Percentiles rank a stretch among this genome's conserved stretches.
Evolutionary conservation across 23 tunicate genomes (phyloP).

Genomic region (Ciona savignyi): DNA sequence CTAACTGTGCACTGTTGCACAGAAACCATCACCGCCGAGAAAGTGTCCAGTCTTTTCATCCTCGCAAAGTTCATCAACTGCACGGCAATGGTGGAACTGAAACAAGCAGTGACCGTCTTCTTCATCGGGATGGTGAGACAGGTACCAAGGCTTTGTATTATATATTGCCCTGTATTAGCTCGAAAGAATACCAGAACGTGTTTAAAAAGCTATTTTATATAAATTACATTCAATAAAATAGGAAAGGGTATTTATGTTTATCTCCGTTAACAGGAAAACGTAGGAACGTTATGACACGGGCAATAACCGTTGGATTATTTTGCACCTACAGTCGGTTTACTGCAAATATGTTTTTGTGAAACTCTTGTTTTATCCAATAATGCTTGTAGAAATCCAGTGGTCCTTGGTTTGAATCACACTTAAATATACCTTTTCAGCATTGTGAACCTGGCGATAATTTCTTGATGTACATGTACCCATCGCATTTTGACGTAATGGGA

Average conservation of each 20-base stretch:
- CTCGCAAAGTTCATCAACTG: slow-evolving; percentile 30
- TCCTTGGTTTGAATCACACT: neutral
- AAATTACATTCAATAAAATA: no score
- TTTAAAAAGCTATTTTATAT: no score
- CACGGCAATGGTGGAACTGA: slow-evolving; percentile 60
- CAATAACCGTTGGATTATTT: no score
- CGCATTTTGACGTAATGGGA: slow-evolving; percentile 53
- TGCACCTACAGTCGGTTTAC: no score
- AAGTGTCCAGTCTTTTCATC: slow-evolving; percentile 52
- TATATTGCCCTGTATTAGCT: no score
- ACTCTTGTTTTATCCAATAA: no score
- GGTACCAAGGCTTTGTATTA: slow-evolving; percentile 11
- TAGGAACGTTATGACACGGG: no score
- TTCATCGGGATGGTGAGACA: slow-evolving; percentile 53
- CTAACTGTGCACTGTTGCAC: no score
- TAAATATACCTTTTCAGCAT: slow-evolving; percentile 13
- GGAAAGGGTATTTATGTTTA: no score
- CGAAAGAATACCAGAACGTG: neutral
- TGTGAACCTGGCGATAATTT: slow-evolving; percentile 49
- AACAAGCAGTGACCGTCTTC: slow-evolving; percentile 49
- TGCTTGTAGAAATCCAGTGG: no score
- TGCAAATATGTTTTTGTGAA: no score
- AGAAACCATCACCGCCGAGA: slow-evolving; percentile 32
- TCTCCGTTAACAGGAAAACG: no score
- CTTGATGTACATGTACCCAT: slow-evolving; percentile 58